Evolutionary conservation across 2,797 vertebrate genomes (phyloP).

Genomic region (Poeciliopsis paucimaculata): DNA sequence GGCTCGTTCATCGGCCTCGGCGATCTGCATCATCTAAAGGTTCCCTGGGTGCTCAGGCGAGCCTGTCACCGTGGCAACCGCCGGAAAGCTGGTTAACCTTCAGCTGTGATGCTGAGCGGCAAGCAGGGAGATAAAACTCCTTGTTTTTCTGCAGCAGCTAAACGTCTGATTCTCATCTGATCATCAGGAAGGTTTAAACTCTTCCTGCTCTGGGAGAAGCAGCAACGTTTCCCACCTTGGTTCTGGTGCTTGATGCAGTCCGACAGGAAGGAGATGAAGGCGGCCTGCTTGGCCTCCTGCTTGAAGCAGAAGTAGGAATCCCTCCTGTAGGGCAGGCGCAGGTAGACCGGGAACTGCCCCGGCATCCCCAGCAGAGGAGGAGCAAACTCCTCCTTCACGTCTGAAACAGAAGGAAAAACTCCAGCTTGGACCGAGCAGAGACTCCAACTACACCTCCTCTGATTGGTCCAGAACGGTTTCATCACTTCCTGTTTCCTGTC

Average conservation of each 20-base stretch:
- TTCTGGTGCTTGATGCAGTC: constrained; percentile 91
- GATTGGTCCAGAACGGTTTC: neutral
- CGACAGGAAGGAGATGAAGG: constrained; percentile 81
- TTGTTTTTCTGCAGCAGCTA: neutral
- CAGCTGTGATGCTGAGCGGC: neutral
- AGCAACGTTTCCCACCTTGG: constrained; percentile 74
- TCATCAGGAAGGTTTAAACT: too few relatives aligned
- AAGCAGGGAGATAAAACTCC: neutral
- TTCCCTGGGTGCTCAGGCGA: constrained; percentile 15
- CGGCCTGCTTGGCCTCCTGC: constrained; percentile 69
- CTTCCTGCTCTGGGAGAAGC: too few relatives aligned
- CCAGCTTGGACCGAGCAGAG: neutral
- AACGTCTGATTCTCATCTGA: too few relatives aligned
- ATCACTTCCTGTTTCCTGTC: neutral
- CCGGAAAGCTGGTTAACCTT: neutral
- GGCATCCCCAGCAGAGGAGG: constrained; percentile 82
- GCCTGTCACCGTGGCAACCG: constrained; percentile 50
- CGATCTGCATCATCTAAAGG: neutral
- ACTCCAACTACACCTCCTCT: neutral
- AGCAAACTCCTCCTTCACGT: constrained; percentile 78
- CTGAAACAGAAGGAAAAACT: constrained; percentile 60
- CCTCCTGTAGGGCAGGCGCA: constrained; percentile 87
- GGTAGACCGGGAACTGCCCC: constrained; percentile 87
- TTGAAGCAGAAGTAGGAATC: constrained; percentile 90
- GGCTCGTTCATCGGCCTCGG: neutral